Conservation (phyloP, 2,888 invertebrate genomes). For the Dorcus hopei region DNA sequence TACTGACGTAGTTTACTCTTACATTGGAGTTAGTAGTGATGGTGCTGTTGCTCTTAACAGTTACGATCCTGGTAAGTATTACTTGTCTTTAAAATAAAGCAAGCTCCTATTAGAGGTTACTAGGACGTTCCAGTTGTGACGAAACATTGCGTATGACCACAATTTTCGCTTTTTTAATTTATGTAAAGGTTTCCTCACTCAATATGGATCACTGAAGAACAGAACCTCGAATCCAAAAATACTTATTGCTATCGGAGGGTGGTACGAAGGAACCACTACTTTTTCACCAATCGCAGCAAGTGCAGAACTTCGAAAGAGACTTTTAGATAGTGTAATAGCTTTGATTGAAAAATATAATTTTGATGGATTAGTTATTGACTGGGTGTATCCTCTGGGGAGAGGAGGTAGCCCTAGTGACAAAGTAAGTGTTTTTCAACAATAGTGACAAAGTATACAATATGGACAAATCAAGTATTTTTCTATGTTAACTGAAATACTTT, state of each 20-base stretch:
- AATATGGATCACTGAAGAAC: neutral
- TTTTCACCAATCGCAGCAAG: conserved; percentile 50
- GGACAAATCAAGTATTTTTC: too few relatives aligned
- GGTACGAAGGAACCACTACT: conserved; percentile 52
- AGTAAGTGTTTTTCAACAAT: conserved; percentile 18
- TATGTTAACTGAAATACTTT: neutral
- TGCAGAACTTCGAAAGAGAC: conserved; percentile 49
- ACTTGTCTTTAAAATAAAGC: too few relatives aligned
- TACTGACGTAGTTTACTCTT: conserved; percentile 72
- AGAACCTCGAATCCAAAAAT: neutral
- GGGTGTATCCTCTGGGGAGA: conserved; percentile 65
- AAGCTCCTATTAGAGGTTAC: too few relatives aligned
- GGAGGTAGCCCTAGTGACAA: conserved; percentile 42
- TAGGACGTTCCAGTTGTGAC: too few relatives aligned
- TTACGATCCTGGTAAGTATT: too few relatives aligned
- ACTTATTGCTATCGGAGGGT: conserved; percentile 60
- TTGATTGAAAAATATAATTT: conserved; percentile 58
- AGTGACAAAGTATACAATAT: too few relatives aligned
- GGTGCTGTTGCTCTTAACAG: conserved; percentile 31
- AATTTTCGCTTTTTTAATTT: too few relatives aligned
- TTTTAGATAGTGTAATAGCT: conserved; percentile 55
- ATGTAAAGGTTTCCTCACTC: too few relatives aligned
- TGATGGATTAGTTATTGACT: conserved; percentile 70
- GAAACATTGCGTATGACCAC: too few relatives aligned
- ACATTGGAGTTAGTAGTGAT: conserved; percentile 59